phyloP scores from a whole-genome alignment of 2,113 vertebrate genomes.

The Cochlearius cochlearius region DNA sequence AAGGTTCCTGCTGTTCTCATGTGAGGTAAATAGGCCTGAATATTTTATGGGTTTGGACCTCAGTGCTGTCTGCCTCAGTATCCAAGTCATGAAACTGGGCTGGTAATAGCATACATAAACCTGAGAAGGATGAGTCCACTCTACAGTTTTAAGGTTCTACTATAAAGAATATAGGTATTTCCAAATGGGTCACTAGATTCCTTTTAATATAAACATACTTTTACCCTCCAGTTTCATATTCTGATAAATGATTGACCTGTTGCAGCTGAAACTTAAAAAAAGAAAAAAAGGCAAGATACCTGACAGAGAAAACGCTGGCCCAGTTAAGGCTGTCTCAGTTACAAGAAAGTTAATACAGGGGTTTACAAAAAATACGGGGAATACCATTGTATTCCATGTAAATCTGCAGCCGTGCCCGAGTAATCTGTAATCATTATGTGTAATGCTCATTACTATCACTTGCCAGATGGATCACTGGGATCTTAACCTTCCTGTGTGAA shows the following conservation, averaged over 20 bases:
- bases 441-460: conserved; percentile 6
- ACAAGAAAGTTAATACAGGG: not conserved
- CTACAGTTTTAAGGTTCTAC: not conserved
- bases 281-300: not conserved
- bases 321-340: not conserved
- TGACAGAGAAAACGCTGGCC: not conserved
- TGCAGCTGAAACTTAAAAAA: not conserved
- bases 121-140: not conserved
- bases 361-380: not conserved
- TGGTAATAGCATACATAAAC: not conserved
- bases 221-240: not conserved
- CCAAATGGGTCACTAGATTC: not conserved
- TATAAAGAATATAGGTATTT: not conserved
- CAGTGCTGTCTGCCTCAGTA: not conserved
- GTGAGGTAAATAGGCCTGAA: not conserved
- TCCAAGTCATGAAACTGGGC: not conserved
- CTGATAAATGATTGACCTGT: not conserved
- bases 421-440: not conserved
- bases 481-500: not conserved
- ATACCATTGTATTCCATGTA: not conserved
- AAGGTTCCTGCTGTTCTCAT: not conserved
- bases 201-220: not conserved
- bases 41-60: not conserved
- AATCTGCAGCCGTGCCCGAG: not conserved
- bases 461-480: conserved; percentile 21